Evolutionary conservation across 2,888 invertebrate species (phyloP).

Genomic region (Amblyjoppa proteus): DNA sequence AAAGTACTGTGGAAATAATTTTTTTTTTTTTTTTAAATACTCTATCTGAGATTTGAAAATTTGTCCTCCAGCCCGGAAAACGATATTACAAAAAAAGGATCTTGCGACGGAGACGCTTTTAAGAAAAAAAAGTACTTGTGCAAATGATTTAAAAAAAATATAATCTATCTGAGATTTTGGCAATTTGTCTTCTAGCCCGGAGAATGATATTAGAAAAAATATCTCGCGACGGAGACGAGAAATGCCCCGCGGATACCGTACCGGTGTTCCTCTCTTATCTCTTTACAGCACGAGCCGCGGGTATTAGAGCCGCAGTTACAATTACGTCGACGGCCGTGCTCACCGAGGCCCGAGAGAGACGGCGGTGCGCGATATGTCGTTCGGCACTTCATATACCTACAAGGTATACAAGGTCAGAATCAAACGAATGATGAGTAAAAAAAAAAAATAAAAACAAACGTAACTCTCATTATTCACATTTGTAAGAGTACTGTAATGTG

Average conservation of each 20-base stretch:
- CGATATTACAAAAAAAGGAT: constrained; percentile 40
- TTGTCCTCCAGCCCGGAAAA: constrained; percentile 1
- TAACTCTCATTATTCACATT: constrained; percentile 17
- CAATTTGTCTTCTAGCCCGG: constrained; percentile 13
- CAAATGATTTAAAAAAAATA: no score
- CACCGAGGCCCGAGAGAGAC: constrained; percentile 69
- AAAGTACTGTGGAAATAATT: no score
- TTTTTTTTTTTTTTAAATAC: no score
- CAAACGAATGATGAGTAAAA: constrained; percentile 44
- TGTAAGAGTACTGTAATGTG: background rate
- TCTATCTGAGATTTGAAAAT: no score
- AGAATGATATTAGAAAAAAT: constrained; percentile 35
- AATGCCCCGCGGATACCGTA: constrained; percentile 54
- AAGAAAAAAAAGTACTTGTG: no score
- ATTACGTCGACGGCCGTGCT: constrained; percentile 66
- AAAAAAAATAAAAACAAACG: constrained; percentile 19
- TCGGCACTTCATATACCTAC: constrained; percentile 73
- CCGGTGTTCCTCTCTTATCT: constrained; percentile 67
- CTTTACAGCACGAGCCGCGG: constrained; percentile 70
- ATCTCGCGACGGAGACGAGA: constrained; percentile 33
- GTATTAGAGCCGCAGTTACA: constrained; percentile 68
- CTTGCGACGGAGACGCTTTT: no score
- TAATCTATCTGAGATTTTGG: no score
- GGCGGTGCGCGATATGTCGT: constrained; percentile 70
- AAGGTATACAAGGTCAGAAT: constrained; percentile 73